These are phyloP conservation scores for Apodemia duryi DNA, from an alignment of 2,888 invertebrate genomes.

Conservation along the genomic window DNA sequence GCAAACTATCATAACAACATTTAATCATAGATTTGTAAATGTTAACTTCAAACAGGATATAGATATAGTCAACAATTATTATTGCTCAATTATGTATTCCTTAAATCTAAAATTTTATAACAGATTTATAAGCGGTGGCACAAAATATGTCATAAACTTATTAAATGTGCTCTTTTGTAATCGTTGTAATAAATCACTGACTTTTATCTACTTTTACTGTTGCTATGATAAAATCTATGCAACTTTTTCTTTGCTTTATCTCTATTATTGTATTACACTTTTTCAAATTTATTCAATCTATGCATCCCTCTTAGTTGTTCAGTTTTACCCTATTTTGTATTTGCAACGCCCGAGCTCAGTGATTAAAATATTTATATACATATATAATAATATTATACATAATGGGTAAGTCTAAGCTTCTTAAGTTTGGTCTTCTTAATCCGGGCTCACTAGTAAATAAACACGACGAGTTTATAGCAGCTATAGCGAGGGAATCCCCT, in stretches of 20 bases:
- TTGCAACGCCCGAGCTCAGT: not conserved
- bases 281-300: conserved; percentile 1
- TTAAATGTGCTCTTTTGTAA: no score
- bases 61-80: no score
- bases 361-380: not conserved
- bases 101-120: no score
- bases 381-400: not conserved
- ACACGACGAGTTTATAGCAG: not conserved
- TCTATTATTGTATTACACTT: not conserved
- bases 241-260: not conserved
- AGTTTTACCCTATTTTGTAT: not conserved
- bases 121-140: no score
- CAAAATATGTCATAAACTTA: no score
- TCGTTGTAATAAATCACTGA: no score
- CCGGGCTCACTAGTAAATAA: conserved; percentile 2
- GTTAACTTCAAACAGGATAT: no score
- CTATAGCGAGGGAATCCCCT: not conserved
- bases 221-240: no score
- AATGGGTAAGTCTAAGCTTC: not conserved
- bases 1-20: no score
- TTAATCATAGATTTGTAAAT: no score
- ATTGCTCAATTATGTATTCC: no score
- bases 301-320: not conserved
- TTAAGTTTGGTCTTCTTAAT: conserved; percentile 2
- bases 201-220: no score